Base-by-base conservation (phyloP, 37 sponge, comb jelly and placozoan species). In the Haliclona indistincta region DNA sequence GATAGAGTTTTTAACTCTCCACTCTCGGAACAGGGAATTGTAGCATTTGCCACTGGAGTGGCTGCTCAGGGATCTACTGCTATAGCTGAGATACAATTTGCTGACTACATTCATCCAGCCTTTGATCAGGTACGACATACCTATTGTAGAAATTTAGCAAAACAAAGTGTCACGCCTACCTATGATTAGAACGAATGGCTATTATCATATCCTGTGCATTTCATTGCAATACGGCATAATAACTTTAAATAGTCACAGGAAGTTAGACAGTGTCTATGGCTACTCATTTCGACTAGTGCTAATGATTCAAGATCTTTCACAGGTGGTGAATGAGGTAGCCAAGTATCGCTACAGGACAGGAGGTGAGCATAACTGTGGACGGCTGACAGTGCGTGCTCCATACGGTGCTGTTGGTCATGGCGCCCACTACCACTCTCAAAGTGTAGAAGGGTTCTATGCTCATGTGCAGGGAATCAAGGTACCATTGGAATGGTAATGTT, bases 61-160 rank as follows among this genome's bases (percentile, higher is more conserved):
- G 96, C 99, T 7, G 87, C 93, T 1, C 87, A 83, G 17, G 99
- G 99, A 0, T 71, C 85, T 47, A 95, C 96, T 43, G 93, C 99
- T n/a, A 87, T 98, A n/a, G 96, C 96, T 39, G 99, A 98, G 76
- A 92, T 98, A 19, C 99, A 98, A 84, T 98, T 98, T 89, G 96
- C 99, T 44, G 99, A 98, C 69, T 98, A 98, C 84, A 94, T 98
- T 51, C 86, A 81, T 65, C 99, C 99, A 40, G 99, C 90, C 4
- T 97, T 97, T 82, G 98, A 97, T 42, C 97, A 96, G 88, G 96
- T 92, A 75, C 0, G 49, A 20, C 3, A 0, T n/a, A n/a, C n/a
- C n/a, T n/a, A n/a, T n/a, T n/a, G n/a, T n/a, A n/a, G n/a, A n/a
- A n/a, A n/a, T n/a, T n/a, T n/a, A n/a, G n/a, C n/a, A n/a, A n/a